These are phyloP conservation scores for Styela clava DNA, from an alignment of 23 tunicate species.

Conservation along the genomic window DNA sequence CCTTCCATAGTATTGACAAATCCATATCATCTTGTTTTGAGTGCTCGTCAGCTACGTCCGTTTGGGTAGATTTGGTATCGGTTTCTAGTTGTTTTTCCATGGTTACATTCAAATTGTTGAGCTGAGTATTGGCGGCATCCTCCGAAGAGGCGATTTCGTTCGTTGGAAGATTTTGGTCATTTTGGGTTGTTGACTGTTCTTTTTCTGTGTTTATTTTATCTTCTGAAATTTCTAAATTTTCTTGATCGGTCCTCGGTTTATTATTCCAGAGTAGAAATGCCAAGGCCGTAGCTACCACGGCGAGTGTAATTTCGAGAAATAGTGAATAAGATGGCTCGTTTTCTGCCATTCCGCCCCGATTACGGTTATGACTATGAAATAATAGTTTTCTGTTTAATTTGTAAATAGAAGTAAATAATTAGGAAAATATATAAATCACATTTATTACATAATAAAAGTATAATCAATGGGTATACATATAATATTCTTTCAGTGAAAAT, in stretches of 20 bases:
- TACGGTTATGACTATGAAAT: no score
- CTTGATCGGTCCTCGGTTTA: background rate
- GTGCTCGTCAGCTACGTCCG: background rate
- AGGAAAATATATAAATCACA: no score
- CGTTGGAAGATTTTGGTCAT: background rate
- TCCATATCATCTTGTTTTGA: background rate
- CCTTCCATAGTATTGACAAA: slow-evolving; percentile 4
- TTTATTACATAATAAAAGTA: no score
- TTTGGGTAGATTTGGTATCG: background rate
- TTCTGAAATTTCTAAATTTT: no score
- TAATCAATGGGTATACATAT: no score
- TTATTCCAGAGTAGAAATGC: slow-evolving; percentile 5
- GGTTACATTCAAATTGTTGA: background rate
- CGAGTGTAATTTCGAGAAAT: slow-evolving; percentile 10
- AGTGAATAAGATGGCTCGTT: slow-evolving; percentile 9
- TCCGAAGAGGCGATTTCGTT: background rate
- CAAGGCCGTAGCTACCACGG: background rate
- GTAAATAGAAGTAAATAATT: no score
- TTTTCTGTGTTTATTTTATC: background rate
- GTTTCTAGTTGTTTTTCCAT: no score
- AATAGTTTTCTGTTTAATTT: no score
- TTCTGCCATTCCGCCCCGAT: slow-evolving; percentile 8
- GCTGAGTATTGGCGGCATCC: background rate
- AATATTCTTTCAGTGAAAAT: no score
- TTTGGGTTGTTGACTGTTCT: background rate